Evolutionary conservation across 2,113 vertebrate species (phyloP).

Genomic region (Microtus oregoni): DNA sequence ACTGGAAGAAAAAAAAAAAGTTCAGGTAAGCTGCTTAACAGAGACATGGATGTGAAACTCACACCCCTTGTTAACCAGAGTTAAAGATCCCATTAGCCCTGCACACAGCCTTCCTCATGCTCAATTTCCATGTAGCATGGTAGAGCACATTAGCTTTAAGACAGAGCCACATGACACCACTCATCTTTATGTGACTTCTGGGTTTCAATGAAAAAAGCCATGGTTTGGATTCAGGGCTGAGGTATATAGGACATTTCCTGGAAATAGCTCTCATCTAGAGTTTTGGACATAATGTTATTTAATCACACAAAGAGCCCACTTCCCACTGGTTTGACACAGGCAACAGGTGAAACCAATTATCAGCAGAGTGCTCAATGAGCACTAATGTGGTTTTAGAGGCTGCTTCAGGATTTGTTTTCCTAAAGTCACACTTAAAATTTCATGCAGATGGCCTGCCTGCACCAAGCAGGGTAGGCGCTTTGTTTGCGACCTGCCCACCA

Average conservation of each 20-base stretch:
- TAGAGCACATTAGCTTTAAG: not conserved
- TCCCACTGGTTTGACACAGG: not conserved
- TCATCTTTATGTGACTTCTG: not conserved
- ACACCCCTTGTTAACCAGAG: not conserved
- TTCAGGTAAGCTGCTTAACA: not conserved
- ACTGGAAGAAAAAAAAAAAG: not conserved
- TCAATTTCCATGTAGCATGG: not conserved
- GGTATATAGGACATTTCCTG: not conserved
- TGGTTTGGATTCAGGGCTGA: not conserved
- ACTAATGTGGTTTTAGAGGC: not conserved
- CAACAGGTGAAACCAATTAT: not conserved
- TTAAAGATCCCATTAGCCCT: not conserved
- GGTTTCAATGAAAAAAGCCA: slow-evolving; percentile 20
- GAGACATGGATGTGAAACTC: not conserved
- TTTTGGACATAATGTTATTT: not conserved
- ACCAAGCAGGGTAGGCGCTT: too few species aligned
- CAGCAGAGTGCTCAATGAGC: not conserved
- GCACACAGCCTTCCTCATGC: not conserved
- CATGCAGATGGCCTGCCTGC: too few species aligned
- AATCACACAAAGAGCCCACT: not conserved
- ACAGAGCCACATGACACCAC: not conserved
- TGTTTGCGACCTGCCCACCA: too few species aligned
- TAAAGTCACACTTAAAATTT: slow-evolving; percentile 18
- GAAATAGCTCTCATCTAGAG: not conserved
- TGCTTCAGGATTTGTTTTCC: slow-evolving; percentile 9